Percentiles rank a stretch among this genome's conserved stretches.
These are phyloP conservation scores for Bactericera cockerelli DNA, from an alignment of 1,140 invertebrate species.

Conservation along the genomic window DNA sequence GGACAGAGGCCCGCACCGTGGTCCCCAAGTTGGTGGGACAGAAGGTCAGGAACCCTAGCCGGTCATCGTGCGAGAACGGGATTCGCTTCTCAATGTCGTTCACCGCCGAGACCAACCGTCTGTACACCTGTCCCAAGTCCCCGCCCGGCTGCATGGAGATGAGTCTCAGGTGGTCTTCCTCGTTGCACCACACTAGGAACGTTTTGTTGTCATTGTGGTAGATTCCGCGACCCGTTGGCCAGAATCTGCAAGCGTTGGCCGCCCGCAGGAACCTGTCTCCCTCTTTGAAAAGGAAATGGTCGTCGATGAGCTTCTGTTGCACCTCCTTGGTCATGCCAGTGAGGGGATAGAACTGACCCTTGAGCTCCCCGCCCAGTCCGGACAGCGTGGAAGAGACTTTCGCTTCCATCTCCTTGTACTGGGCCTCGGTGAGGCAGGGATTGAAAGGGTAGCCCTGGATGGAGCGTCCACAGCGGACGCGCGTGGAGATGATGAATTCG, in stretches of 20 bases:
- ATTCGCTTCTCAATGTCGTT: constrained; percentile 83
- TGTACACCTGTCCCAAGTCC: constrained; percentile 77
- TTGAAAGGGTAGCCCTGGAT: constrained; percentile 92
- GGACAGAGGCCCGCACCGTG: constrained; percentile 91
- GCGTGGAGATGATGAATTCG: constrained; percentile 83
- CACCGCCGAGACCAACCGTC: constrained; percentile 74
- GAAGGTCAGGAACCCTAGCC: constrained; percentile 93
- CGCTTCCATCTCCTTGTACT: constrained; percentile 88
- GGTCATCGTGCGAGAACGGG: constrained; percentile 81
- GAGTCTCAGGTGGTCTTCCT: constrained; percentile 92
- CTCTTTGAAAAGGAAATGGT: constrained; percentile 97
- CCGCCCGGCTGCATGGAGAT: constrained; percentile 98
- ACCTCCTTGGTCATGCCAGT: constrained; percentile 89
- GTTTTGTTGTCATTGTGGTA: constrained; percentile 93
- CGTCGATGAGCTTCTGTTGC: constrained; percentile 88
- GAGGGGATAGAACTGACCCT: constrained; percentile 83
- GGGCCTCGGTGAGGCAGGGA: constrained; percentile 80
- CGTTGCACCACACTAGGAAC: constrained; percentile 96
- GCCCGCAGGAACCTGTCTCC: constrained; percentile 73
- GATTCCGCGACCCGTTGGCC: constrained; percentile 90
- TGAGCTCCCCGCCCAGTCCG: constrained; percentile 66
- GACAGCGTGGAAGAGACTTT: constrained; percentile 70
- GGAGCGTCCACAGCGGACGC: constrained; percentile 85
- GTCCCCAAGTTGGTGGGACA: constrained; percentile 97
- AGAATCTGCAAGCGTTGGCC: constrained; percentile 84